A percentile compares a stretch with the other conserved stretches of the same genome.
Conservation (phyloP, 1,140 invertebrate genomes). For the Ips typographus region DNA sequence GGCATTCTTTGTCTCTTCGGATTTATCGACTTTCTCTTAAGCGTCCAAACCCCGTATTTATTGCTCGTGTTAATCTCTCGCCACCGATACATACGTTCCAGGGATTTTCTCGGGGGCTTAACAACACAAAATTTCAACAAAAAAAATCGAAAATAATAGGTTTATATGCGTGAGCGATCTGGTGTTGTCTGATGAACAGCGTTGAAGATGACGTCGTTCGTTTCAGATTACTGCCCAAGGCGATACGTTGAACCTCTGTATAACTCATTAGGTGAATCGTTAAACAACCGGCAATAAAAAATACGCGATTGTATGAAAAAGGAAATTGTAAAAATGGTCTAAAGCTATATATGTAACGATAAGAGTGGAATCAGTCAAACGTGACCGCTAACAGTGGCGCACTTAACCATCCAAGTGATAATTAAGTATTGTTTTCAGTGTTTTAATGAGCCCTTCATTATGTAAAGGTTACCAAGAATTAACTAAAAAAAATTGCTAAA, state of each 20-base stretch:
- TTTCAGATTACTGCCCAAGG: constrained; percentile 31
- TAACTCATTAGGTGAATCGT: constrained; percentile 29
- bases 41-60: constrained; percentile 11
- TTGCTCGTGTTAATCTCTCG: constrained; percentile 9
- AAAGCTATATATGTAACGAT: constrained; percentile 11
- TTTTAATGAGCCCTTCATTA: no score
- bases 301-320: constrained; percentile 18
- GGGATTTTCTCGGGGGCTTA: no score
- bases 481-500: no score
- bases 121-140: no score
- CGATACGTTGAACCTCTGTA: constrained; percentile 28
- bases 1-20: constrained; percentile 15
- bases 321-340: constrained; percentile 21
- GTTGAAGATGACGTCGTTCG: constrained; percentile 25
- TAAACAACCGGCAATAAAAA: constrained; percentile 23
- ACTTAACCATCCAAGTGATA: background rate
- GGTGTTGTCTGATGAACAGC: background rate
- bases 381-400: background rate
- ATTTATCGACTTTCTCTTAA: constrained; percentile 13
- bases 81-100: no score
- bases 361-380: constrained; percentile 7
- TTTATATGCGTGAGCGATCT: constrained; percentile 8
- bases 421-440: no score
- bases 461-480: no score
- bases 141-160: no score